Conservation (phyloP, 1,140 invertebrate genomes). For the Bursaphelenchus mucronatus region DNA sequence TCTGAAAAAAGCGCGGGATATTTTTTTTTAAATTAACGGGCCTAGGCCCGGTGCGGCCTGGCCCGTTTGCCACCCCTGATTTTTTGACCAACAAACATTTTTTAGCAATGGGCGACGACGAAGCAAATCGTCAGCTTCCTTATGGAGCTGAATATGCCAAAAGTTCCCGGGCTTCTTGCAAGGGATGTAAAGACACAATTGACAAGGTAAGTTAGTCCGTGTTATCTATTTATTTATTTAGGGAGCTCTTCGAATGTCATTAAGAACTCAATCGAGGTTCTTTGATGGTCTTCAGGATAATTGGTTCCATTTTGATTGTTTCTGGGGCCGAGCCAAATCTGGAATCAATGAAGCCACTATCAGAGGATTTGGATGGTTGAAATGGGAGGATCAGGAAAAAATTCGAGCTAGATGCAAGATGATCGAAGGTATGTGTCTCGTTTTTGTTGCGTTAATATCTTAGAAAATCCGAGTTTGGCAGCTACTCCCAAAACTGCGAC, state of each 20-base stretch:
- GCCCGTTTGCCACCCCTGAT: no score
- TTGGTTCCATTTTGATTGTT: conserved; percentile 1
- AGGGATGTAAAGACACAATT: conserved; percentile 80
- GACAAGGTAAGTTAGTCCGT: conserved; percentile 66
- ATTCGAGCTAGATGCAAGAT: conserved; percentile 40
- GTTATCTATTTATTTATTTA: background rate
- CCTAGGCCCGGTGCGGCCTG: no score
- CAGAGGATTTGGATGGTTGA: conserved; percentile 46
- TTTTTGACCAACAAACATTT: no score
- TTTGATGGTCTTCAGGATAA: background rate
- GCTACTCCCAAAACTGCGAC: background rate
- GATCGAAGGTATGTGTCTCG: conserved; percentile 24
- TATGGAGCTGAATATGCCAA: conserved; percentile 77
- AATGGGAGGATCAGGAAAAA: conserved; percentile 52
- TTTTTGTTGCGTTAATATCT: background rate
- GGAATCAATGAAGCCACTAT: conserved; percentile 46
- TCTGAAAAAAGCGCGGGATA: no score
- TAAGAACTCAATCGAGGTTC: background rate
- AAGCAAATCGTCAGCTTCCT: conserved; percentile 18
- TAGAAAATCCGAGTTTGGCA: background rate
- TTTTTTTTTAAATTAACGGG: no score
- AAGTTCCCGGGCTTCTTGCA: conserved; percentile 74
- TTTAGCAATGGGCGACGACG: background rate
- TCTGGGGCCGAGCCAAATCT: background rate
- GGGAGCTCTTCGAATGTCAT: background rate